phyloP scores from a whole-genome alignment of 2,888 invertebrate species.

The Zygogramma bicolorata region DNA sequence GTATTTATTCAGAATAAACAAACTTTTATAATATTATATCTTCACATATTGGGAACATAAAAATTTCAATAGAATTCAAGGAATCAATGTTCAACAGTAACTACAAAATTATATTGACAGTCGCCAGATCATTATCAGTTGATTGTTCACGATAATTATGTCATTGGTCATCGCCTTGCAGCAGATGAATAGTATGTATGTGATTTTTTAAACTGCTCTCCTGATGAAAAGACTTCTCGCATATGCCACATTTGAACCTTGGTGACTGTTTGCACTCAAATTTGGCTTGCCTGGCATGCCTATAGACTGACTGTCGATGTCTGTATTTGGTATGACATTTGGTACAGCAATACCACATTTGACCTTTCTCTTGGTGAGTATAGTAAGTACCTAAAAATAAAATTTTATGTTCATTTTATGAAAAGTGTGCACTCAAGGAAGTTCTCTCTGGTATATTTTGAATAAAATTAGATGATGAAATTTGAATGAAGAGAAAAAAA shows the following conservation, averaged over 20 bases:
- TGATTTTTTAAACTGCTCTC: conserved; percentile 59
- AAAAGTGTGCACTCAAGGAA: no score
- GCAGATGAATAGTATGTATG: background rate
- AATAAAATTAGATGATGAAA: no score
- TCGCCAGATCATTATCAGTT: no score
- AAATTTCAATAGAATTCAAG: no score
- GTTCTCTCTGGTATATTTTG: no score
- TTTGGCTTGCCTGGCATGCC: conserved; percentile 34
- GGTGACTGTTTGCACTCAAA: conserved; percentile 71
- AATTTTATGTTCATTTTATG: background rate
- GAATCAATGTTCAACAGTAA: no score
- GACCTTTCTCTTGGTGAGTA: background rate
- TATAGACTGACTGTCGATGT: conserved; percentile 45
- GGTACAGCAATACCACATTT: conserved; percentile 26
- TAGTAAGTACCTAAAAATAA: background rate
- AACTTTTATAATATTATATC: no score
- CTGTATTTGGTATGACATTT: conserved; percentile 47
- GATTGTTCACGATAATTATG: no score
- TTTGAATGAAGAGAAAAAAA: no score
- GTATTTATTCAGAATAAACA: no score
- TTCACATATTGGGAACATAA: no score
- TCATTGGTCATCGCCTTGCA: background rate
- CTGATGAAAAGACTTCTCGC: conserved; percentile 81
- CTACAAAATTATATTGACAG: no score
- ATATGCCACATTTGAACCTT: conserved; percentile 73